Percentiles rank a stretch among this genome's conserved stretches.
phyloP scores from a whole-genome alignment of 2,797 vertebrate species.

The Phoebastria nigripes region DNA sequence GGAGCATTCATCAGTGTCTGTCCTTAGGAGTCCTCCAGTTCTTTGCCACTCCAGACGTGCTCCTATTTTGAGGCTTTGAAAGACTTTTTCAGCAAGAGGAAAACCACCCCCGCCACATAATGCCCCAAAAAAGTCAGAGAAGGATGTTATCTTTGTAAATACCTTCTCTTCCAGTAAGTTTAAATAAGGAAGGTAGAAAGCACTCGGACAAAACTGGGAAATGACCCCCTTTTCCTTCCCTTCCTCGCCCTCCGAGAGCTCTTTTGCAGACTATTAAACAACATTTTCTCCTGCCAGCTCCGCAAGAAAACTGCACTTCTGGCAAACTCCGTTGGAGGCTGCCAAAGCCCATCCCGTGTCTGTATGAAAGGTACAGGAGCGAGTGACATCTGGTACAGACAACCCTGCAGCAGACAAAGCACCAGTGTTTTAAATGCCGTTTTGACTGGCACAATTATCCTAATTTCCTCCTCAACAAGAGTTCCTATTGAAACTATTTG shows the following conservation, averaged over 20 bases:
- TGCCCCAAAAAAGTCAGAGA: neutral
- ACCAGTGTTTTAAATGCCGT: neutral
- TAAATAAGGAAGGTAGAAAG: neutral
- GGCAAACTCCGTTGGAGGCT: neutral
- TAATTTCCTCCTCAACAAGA: neutral
- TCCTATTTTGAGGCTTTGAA: neutral
- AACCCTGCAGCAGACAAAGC: neutral
- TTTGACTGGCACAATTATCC: neutral
- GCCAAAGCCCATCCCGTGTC: neutral
- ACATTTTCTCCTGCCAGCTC: neutral
- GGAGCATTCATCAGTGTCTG: neutral
- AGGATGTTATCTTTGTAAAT: neutral
- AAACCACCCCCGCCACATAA: neutral
- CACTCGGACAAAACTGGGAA: neutral
- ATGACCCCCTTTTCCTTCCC: neutral
- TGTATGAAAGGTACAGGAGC: neutral
- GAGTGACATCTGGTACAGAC: neutral
- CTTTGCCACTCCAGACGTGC: neutral
- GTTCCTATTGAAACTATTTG: neutral
- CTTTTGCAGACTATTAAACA: neutral
- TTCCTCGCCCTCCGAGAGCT: neutral
- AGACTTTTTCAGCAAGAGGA: neutral
- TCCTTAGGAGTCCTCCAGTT: neutral
- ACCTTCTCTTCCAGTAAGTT: neutral
- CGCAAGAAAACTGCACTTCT: neutral